Evolutionary conservation across 2,888 invertebrate genomes (phyloP).

Genomic region (Stramonita haemastoma): DNA sequence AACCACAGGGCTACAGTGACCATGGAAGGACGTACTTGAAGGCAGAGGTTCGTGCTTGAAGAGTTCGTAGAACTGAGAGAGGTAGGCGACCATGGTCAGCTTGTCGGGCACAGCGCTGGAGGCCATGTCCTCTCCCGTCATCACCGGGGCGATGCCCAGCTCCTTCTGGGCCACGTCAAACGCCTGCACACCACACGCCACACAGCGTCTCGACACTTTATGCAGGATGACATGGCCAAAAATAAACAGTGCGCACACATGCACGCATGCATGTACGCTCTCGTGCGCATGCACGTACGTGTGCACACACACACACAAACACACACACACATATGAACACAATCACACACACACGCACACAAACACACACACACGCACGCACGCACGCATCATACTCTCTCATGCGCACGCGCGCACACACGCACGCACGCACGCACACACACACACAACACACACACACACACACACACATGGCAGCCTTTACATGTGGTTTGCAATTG

Average conservation of each 20-base stretch:
- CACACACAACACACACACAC: background rate
- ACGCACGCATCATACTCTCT: background rate
- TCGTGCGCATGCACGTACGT: too few species aligned
- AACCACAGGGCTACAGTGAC: too few species aligned
- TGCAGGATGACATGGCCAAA: too few species aligned
- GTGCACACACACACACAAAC: background rate
- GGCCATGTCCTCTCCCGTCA: slow-evolving; percentile 88
- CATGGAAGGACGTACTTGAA: slow-evolving; percentile 52
- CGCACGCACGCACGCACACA: background rate
- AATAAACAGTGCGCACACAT: background rate
- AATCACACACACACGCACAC: background rate
- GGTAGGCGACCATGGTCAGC: slow-evolving; percentile 87
- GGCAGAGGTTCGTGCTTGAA: slow-evolving; percentile 93
- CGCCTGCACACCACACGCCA: slow-evolving; percentile 79
- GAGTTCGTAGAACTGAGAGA: slow-evolving; percentile 91
- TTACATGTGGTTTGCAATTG: too few species aligned
- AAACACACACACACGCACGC: slow-evolving; percentile 54
- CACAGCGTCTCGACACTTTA: too few species aligned
- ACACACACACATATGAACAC: background rate
- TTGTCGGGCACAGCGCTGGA: slow-evolving; percentile 86
- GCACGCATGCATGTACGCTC: too few species aligned
- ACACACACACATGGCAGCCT: background rate
- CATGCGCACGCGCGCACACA: background rate
- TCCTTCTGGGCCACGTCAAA: slow-evolving; percentile 91
- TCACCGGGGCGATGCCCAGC: slow-evolving; percentile 85